Base-by-base conservation (phyloP, 2,113 vertebrate genomes). In the Cololabis saira region DNA sequence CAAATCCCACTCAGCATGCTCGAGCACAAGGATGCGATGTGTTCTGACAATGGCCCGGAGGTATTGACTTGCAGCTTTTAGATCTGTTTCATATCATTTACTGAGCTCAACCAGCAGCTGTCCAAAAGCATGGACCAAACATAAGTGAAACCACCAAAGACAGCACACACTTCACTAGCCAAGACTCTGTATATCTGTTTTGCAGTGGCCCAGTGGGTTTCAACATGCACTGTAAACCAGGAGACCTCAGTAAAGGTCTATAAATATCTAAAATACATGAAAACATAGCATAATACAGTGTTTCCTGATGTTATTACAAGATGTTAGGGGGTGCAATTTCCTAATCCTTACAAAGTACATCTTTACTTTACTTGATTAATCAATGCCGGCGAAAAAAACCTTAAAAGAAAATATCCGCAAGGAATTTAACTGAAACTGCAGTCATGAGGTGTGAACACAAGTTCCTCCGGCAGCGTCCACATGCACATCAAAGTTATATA, bases 1-100 rank as follows among this genome's bases (percentile, higher is more conserved):
- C 62, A 63, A 30, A 58, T 74, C 16, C 54, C 78, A 61, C 67
- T 80, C 56, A 61, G 50, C 53, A 55, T 49, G 12, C 67, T 78
- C 59, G 76, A 67, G 43, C 54, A 27, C 60, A 12, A 6, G 18
- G 47, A 64, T 30, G 5, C 17, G 54, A 57, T 62, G 56, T 67
- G 65, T 81, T 84, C 58, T 80, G 87, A 81, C 72, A 81, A n/a
- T 76, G 49, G 30, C 77, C 81, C 40, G 65, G 33, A 80, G 82
- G 71, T 82, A 78, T 74, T 58, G 78, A 86, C 73, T 59, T 53
- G 41, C 51, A 59, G 80, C 72, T 86, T 78, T 85, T 67, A 83
- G 78, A 72, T 80, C 73, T 0, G 18, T 83, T 79, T 80, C 82
- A 67, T 54, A 21, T 56, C 52, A 13, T 47, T 47, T 27, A 24